These are phyloP conservation scores for Erebia ligea DNA, from an alignment of 2,888 invertebrate species.

Conservation along the genomic window DNA sequence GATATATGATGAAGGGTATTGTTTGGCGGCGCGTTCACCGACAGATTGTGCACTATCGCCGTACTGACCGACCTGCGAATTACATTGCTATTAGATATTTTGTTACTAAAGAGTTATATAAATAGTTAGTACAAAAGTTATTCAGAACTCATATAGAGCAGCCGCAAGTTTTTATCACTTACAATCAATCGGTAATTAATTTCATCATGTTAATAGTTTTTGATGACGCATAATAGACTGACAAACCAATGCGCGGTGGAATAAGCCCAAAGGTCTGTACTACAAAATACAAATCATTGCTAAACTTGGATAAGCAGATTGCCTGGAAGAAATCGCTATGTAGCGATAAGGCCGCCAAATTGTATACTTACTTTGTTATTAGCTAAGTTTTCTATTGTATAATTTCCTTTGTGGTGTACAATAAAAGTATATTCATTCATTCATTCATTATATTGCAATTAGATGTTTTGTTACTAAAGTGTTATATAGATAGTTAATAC, in stretches of 20 bases:
- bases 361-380: too few relatives aligned
- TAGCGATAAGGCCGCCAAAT: too few relatives aligned
- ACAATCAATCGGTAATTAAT: slow-evolving; percentile 62
- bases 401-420: too few relatives aligned
- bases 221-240: too few relatives aligned
- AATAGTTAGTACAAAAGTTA: background rate
- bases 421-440: too few relatives aligned
- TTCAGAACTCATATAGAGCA: slow-evolving; percentile 61
- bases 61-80: slow-evolving; percentile 62
- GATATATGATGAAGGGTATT: slow-evolving; percentile 84
- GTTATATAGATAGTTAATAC: background rate
- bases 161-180: slow-evolving; percentile 62
- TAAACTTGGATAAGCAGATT: too few relatives aligned
- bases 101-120: too few relatives aligned
- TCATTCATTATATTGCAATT: background rate
- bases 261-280: background rate
- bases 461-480: background rate
- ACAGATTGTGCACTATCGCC: slow-evolving; percentile 72
- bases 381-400: too few relatives aligned
- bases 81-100: background rate
- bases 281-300: too few relatives aligned
- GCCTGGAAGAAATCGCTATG: too few relatives aligned
- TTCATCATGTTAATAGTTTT: slow-evolving; percentile 58
- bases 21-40: slow-evolving; percentile 62
- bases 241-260: too few relatives aligned